These are phyloP conservation scores for Adelphocoris suturalis DNA, from an alignment of 2,888 invertebrate species.

Conservation along the genomic window DNA sequence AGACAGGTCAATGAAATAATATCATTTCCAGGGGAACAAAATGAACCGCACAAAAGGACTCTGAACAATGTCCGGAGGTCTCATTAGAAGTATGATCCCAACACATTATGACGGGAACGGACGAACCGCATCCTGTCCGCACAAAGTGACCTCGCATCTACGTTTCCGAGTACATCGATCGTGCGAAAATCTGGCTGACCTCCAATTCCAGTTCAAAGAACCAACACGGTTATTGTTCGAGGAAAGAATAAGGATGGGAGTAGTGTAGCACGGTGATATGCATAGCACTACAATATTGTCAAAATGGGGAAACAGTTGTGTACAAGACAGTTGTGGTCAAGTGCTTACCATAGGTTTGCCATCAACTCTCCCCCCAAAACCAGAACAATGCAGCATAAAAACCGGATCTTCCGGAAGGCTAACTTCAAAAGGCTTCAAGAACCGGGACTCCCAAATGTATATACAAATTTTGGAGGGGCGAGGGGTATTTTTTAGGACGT, in stretches of 20 bases:
- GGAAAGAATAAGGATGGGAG: background rate
- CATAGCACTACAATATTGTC: too few relatives aligned
- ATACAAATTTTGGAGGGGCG: too few relatives aligned
- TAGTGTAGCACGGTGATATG: too few relatives aligned
- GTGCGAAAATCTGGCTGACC: constrained; percentile 2
- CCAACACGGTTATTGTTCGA: background rate
- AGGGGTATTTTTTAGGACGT: too few relatives aligned
- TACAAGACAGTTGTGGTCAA: too few relatives aligned
- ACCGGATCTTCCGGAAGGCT: too few relatives aligned
- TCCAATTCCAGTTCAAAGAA: background rate
- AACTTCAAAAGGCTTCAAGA: too few relatives aligned
- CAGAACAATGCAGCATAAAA: too few relatives aligned
- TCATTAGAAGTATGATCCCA: constrained; percentile 19
- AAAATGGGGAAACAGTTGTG: too few relatives aligned
- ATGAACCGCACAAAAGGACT: background rate
- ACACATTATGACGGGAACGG: constrained; percentile 25
- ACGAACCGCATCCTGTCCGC: background rate
- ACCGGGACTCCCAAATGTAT: too few relatives aligned
- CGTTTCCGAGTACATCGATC: background rate
- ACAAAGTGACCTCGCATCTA: background rate
- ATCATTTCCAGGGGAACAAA: background rate
- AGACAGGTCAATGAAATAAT: constrained; percentile 25
- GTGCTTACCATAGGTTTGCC: too few relatives aligned
- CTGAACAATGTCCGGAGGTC: background rate
- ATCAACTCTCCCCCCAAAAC: too few relatives aligned